These are phyloP conservation scores for Chloropsis hardwickii DNA, from an alignment of 2,113 vertebrate species.

Conservation along the genomic window DNA sequence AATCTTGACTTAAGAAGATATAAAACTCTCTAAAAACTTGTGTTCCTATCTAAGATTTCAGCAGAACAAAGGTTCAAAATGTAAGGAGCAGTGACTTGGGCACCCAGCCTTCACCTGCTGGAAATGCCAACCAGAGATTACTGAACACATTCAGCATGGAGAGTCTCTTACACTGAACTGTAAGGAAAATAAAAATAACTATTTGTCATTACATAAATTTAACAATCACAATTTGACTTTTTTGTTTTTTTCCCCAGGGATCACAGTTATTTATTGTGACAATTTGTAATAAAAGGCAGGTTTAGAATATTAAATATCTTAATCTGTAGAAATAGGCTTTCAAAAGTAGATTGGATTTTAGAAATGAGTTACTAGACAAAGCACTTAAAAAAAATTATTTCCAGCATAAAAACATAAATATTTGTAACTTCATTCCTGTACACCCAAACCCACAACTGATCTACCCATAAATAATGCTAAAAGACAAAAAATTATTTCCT, in stretches of 20 bases:
- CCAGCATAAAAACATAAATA: neutral
- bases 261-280: neutral
- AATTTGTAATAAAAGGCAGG: neutral
- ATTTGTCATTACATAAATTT: neutral
- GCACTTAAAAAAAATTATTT: neutral
- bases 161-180: neutral
- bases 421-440: neutral
- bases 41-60: neutral
- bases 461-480: neutral
- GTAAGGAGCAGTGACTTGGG: neutral
- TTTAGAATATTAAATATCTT: neutral
- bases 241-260: neutral
- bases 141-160: neutral
- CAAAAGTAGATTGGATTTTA: neutral
- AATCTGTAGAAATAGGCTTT: neutral
- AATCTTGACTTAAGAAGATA: neutral
- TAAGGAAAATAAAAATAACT: neutral
- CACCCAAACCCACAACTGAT: neutral
- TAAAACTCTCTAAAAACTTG: neutral
- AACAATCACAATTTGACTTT: neutral
- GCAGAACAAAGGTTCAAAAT: neutral
- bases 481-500: neutral
- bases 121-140: neutral
- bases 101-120: neutral
- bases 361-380: neutral